phyloP scores from a whole-genome alignment of 2,113 vertebrate species.

The Passer domesticus region DNA sequence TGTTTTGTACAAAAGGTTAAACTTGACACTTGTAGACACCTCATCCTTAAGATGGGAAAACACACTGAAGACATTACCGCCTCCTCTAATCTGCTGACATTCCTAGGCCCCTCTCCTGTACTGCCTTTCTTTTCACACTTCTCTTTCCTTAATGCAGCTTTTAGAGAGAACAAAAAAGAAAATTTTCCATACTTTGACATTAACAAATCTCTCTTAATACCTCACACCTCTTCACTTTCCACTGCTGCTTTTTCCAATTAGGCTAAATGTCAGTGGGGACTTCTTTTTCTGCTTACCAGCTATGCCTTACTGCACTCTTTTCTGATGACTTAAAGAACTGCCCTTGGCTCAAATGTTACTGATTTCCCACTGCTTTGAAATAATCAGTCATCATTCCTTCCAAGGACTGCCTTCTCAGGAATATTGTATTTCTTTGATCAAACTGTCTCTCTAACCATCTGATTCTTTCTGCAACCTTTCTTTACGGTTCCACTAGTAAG shows the following conservation, averaged over 20 bases:
- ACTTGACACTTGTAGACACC: background rate
- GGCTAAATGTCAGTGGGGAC: constrained; percentile 25
- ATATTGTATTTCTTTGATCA: background rate
- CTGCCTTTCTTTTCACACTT: constrained; percentile 8
- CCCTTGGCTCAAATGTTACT: background rate
- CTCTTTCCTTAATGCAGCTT: background rate
- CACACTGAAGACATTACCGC: background rate
- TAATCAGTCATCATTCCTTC: background rate
- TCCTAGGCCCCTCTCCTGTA: background rate
- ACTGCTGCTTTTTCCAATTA: constrained; percentile 3
- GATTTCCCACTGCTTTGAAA: background rate
- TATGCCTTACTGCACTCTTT: background rate
- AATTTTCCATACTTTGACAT: constrained; percentile 21
- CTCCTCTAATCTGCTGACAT: constrained; percentile 7
- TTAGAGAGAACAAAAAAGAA: constrained; percentile 4
- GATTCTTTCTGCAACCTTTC: background rate
- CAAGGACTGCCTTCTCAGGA: background rate
- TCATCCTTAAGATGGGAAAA: constrained; percentile 23
- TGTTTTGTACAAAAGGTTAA: constrained; percentile 27
- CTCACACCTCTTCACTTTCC: constrained; percentile 38
- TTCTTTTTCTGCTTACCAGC: background rate
- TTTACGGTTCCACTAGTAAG: background rate
- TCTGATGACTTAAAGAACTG: background rate
- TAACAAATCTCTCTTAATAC: constrained; percentile 1
- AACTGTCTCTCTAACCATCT: background rate